A percentile compares a stretch with the other conserved stretches of the same genome.
phyloP scores from a whole-genome alignment of 2,888 invertebrate species.

The Priocnemis perturbator region DNA sequence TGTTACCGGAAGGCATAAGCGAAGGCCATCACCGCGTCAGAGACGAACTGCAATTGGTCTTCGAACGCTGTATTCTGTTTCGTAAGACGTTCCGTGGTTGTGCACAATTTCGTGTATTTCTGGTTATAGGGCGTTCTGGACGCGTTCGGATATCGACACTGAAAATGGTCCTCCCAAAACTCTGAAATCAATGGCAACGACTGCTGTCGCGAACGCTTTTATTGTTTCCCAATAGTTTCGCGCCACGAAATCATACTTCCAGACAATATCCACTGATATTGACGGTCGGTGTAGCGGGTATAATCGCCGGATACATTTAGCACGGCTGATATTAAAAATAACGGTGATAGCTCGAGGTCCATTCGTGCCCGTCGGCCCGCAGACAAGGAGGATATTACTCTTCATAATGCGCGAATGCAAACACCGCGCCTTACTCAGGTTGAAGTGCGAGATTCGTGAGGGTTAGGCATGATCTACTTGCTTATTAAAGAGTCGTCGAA shows the following conservation, averaged over 20 bases:
- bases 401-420: neutral
- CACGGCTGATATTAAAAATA: neutral
- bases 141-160: conserved; percentile 90
- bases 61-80: conserved; percentile 90
- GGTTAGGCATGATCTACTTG: too few species aligned
- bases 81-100: conserved; percentile 85
- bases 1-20: conserved; percentile 89
- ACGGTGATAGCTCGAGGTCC: neutral
- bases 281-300: too few species aligned
- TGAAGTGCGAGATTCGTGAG: too few species aligned
- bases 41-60: conserved; percentile 96
- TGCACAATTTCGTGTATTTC: conserved; percentile 83
- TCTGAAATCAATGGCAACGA: conserved; percentile 78
- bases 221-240: too few species aligned
- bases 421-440: too few species aligned
- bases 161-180: conserved; percentile 96
- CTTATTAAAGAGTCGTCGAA: too few species aligned
- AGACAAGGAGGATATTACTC: conserved; percentile 1
- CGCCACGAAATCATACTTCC: too few species aligned
- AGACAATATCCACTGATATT: too few species aligned
- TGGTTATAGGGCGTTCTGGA: conserved; percentile 89
- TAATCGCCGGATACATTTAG: neutral
- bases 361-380: neutral
- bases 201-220: too few species aligned
- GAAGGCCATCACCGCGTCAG: conserved; percentile 96